phyloP scores from a whole-genome alignment of 53 echinoderm and acorn worm genomes.

The Holothuria scabra region DNA sequence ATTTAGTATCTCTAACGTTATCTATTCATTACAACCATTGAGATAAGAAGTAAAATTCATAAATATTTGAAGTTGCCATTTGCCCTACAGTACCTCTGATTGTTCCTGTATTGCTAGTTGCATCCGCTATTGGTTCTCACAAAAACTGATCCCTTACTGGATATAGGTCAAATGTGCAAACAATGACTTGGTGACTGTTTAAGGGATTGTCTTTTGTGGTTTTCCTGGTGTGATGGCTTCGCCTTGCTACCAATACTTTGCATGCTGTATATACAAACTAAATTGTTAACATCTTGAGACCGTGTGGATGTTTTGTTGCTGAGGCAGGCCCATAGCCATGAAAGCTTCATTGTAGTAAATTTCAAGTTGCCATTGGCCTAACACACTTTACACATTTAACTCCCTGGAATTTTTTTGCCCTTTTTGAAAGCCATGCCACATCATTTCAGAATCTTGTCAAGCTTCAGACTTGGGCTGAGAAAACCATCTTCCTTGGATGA shows the following conservation, averaged over 20 bases:
- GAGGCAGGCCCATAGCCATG: too few relatives aligned
- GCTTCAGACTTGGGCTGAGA: too few relatives aligned
- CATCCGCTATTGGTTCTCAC: constrained; percentile 11
- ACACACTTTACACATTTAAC: too few relatives aligned
- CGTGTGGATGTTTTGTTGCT: not conserved
- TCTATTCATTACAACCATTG: constrained; percentile 3
- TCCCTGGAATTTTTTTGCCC: too few relatives aligned
- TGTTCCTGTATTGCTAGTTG: constrained; percentile 38
- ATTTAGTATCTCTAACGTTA: not conserved
- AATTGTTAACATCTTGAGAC: not conserved
- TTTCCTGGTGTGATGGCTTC: constrained; percentile 13
- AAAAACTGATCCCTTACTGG: not conserved
- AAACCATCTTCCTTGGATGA: too few relatives aligned
- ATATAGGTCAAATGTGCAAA: constrained; percentile 31
- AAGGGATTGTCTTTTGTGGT: constrained; percentile 1
- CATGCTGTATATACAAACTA: not conserved
- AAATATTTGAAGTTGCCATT: constrained; percentile 41
- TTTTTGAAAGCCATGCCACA: too few relatives aligned
- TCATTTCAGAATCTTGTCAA: too few relatives aligned
- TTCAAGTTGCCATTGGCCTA: too few relatives aligned
- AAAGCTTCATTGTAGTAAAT: too few relatives aligned
- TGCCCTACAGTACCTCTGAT: constrained; percentile 29
- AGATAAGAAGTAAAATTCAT: constrained; percentile 20
- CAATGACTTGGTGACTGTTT: constrained; percentile 8
- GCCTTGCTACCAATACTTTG: too few relatives aligned